Evolutionary conservation across 2,888 invertebrate species (phyloP), one percentile per base, ranked within the genome.

Genomic region (Folsomia manolachei): DNA sequence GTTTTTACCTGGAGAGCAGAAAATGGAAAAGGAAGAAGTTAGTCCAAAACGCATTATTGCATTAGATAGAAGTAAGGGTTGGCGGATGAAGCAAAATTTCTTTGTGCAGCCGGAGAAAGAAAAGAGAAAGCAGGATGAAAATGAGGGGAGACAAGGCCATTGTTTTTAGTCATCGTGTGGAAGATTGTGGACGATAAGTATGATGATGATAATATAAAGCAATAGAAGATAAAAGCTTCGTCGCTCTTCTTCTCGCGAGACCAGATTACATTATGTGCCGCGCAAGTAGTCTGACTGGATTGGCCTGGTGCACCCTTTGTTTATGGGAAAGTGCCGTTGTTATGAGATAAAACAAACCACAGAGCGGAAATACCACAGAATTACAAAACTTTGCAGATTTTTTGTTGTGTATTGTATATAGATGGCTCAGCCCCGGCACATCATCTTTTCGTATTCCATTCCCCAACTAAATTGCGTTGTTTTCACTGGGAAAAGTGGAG

Each of bases 391-490:
- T 39, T 39, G 39, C 39, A 39, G 39, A 39, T 39, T 39, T 39
- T 39, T 39, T 39, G 4, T 39, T 14, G 39, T 39, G 7, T 14
- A n/a, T n/a, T n/a, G n/a, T n/a, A n/a, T n/a, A n/a, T 61, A 66
- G 66, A 52, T 65, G 56, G 66, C 67, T 69, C 69, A 65, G 61
- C 70, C 60, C 61, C 53, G 64, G 63, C 27, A 19, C 39, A 53
- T 56, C 63, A 63, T 26, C 52, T 52, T 64, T 62, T 39, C 62
- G 39, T 19, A 23, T 65, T 66, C 65, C 64, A 61, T 63, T 52
- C 51, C 52, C 24, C 63, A 19, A 39, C 18, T 61, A 27, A 27
- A 53, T 56, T 60, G 4, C 24, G 11, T 53, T 23, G 27, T 19
- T 24, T 63, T 63, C 27, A n/a, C n/a, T n/a, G n/a, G n/a, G n/a